phyloP scores from a whole-genome alignment of 2,113 vertebrate species.

The Madoqua kirkii region DNA sequence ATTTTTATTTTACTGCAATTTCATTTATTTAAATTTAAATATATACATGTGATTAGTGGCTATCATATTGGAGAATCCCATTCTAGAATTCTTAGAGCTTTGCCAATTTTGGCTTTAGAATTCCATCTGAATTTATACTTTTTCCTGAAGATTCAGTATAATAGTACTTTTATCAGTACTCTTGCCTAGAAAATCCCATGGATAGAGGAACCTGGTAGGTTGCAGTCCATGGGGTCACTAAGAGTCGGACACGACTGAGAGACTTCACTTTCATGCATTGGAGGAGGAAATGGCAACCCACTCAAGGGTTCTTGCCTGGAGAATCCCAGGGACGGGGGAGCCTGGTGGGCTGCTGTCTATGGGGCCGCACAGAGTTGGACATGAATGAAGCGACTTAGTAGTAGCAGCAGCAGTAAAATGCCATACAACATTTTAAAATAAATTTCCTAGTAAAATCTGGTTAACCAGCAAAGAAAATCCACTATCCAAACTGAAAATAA shows the following conservation, averaged over 20 bases:
- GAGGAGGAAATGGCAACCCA: background rate
- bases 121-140: background rate
- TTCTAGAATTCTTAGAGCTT: background rate
- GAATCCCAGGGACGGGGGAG: background rate
- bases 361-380: background rate
- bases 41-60: background rate
- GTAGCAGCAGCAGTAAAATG: background rate
- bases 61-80: background rate
- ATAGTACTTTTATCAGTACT: background rate
- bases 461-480: background rate
- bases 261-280: background rate
- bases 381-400: background rate
- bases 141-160: background rate
- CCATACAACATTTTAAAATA: background rate
- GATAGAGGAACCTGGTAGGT: background rate
- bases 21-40: background rate
- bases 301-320: background rate
- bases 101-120: background rate
- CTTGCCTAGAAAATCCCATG: background rate
- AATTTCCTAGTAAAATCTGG: background rate
- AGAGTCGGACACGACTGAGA: accelerated
- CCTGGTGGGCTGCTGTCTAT: background rate
- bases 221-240: background rate
- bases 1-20: background rate
- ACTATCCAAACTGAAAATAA: background rate